Evolutionary conservation across 53 echinoderm and acorn worm species (phyloP).

Genomic region (Crossaster papposus): DNA sequence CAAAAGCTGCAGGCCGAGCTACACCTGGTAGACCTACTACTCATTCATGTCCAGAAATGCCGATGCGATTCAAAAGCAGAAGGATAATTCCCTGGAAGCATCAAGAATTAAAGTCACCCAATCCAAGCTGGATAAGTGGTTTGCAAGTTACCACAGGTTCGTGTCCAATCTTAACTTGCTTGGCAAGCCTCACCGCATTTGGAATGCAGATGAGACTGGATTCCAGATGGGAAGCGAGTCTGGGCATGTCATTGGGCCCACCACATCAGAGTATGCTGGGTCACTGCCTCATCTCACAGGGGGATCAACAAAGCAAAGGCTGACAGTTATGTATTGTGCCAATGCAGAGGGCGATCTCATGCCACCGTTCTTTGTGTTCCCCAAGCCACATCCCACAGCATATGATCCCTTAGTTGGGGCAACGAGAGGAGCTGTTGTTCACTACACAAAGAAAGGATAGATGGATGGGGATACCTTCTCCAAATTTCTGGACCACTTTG

Average conservation of each 20-base stretch:
- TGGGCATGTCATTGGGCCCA: constrained; percentile 21
- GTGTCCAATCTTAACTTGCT: not conserved
- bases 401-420: constrained; percentile 17
- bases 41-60: constrained; percentile 10
- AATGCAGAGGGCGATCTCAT: constrained; percentile 24
- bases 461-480: constrained; percentile 14
- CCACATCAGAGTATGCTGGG: not conserved
- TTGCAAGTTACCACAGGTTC: not conserved
- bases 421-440: not conserved
- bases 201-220: constrained; percentile 38
- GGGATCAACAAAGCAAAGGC: constrained; percentile 18
- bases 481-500: not conserved
- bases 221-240: constrained; percentile 33
- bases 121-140: constrained; percentile 13
- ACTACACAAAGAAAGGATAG: constrained; percentile 25
- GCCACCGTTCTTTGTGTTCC: constrained; percentile 25
- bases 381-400: constrained; percentile 6
- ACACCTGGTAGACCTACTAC: constrained; percentile 30
- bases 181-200: constrained; percentile 20
- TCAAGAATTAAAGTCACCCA: not conserved
- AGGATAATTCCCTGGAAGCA: not conserved
- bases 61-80: not conserved
- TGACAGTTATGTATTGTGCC: constrained; percentile 26
- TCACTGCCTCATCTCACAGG: constrained; percentile 9
- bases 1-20: not conserved